phyloP scores from a whole-genome alignment of 2,113 vertebrate genomes.

The Onychostruthus taczanowskii region DNA sequence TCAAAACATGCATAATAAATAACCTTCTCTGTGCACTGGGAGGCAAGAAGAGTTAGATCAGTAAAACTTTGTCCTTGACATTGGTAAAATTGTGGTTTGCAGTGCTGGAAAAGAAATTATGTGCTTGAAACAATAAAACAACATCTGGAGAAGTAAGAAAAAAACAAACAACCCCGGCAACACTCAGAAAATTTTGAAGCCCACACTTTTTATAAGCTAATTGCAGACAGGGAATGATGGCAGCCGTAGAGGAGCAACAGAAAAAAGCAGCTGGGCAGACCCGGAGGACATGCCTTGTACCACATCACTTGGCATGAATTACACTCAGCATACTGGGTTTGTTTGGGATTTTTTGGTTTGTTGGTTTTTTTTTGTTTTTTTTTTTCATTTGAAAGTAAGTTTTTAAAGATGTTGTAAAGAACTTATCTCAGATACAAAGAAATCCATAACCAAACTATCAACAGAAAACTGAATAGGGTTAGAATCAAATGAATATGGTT shows the following conservation, averaged over 20 bases:
- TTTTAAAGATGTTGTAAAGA: neutral
- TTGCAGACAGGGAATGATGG: conserved; percentile 20
- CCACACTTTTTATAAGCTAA: conserved; percentile 5
- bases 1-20: neutral
- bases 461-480: neutral
- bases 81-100: neutral
- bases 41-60: neutral
- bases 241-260: conserved; percentile 13
- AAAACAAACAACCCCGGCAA: neutral
- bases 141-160: neutral
- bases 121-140: neutral
- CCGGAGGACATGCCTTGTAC: neutral
- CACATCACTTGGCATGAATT: conserved; percentile 36
- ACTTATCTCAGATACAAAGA: conserved; percentile 4
- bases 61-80: neutral
- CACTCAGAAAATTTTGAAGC: conserved; percentile 21
- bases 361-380: neutral
- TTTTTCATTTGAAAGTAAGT: neutral
- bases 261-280: conserved; percentile 42
- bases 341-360: neutral
- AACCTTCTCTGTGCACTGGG: neutral
- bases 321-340: neutral
- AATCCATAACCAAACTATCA: neutral
- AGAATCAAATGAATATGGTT: neutral
- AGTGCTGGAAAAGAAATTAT: neutral